A percentile compares a stretch with the other conserved stretches of the same genome.
These are phyloP conservation scores for Characodon lateralis DNA, from an alignment of 2,797 vertebrate species.

Conservation along the genomic window DNA sequence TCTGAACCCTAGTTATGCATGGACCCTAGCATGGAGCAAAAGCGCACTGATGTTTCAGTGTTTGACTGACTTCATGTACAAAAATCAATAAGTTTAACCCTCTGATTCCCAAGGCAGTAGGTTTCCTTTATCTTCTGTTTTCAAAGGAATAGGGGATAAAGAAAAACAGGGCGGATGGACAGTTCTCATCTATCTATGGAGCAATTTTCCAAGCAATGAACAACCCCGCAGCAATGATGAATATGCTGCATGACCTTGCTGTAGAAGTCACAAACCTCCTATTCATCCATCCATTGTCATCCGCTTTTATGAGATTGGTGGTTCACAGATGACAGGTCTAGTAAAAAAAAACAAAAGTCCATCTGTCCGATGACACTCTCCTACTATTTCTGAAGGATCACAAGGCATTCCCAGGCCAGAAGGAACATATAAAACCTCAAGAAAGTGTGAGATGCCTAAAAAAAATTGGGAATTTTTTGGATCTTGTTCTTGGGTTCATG, in stretches of 20 bases:
- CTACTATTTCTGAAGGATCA: too few relatives aligned
- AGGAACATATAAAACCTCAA: background rate
- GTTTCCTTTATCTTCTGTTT: background rate
- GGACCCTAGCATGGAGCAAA: slow-evolving; percentile 6
- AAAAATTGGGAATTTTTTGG: background rate
- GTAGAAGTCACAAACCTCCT: background rate
- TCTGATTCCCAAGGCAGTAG: background rate
- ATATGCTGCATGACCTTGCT: background rate
- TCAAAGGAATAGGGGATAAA: background rate
- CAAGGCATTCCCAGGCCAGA: too few relatives aligned
- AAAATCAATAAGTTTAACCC: slow-evolving; percentile 13
- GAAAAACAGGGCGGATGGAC: background rate
- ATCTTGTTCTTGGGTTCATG: background rate
- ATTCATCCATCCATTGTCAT: background rate
- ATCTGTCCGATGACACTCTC: too few relatives aligned
- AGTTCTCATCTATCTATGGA: background rate
- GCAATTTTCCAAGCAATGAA: background rate
- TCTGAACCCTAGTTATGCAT: slow-evolving; percentile 54
- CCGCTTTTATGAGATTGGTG: background rate
- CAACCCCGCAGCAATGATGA: background rate
- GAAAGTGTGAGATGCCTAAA: background rate
- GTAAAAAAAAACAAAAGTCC: too few relatives aligned
- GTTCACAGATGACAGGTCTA: background rate
- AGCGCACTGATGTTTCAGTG: slow-evolving; percentile 45
- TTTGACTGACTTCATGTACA: slow-evolving; percentile 49